Evolutionary conservation across 2,113 vertebrate species (phyloP).

Genomic region (Drymodes brunneopygia): DNA sequence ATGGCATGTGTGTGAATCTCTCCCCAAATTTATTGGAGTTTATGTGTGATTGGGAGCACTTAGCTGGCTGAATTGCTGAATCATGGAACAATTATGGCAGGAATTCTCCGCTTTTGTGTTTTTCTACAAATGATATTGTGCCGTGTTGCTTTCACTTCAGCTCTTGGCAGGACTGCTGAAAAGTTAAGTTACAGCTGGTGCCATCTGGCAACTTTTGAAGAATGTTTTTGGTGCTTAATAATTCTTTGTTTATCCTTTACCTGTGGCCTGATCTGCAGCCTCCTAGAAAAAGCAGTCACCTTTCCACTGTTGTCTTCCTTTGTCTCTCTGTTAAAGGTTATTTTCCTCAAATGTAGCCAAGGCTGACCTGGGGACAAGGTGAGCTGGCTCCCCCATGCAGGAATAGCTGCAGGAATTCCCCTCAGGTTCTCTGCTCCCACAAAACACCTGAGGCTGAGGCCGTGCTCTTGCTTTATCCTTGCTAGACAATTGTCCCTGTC

Average conservation of each 20-base stretch:
- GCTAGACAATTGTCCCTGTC: not conserved
- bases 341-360: not conserved
- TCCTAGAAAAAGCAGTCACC: not conserved
- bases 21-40: conserved; percentile 58
- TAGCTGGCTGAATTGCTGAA: conserved; percentile 64
- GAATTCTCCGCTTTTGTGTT: not conserved
- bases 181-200: conserved; percentile 35
- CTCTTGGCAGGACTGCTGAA: conserved; percentile 6
- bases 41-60: conserved; percentile 62
- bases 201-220: conserved; percentile 55
- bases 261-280: not conserved
- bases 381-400: not conserved
- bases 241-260: not conserved
- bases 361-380: not conserved
- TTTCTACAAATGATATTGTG: conserved; percentile 40
- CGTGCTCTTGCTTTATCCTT: not conserved
- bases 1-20: conserved; percentile 53
- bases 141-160: not conserved
- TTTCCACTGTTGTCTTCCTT: not conserved
- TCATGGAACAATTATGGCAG: conserved; percentile 63
- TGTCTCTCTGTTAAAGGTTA: not conserved
- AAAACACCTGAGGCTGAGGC: not conserved
- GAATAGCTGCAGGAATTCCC: not conserved
- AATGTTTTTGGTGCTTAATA: not conserved
- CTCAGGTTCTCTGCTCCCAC: not conserved